A percentile compares a stretch with the other conserved stretches of the same genome.
Evolutionary conservation across 2,888 invertebrate genomes (phyloP).

Genomic region (Leucophenga maculata): DNA sequence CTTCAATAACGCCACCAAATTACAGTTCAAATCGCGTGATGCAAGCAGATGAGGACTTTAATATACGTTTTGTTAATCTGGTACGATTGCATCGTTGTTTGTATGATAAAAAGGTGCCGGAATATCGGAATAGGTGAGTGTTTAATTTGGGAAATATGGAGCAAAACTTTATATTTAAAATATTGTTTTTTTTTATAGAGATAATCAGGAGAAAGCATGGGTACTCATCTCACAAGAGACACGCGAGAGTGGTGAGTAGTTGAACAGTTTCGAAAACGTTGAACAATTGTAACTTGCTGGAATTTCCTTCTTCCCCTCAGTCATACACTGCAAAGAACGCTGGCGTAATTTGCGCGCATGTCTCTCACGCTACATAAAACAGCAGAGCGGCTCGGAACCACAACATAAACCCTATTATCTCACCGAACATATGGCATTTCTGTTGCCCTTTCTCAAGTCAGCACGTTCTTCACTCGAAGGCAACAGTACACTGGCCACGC

Average conservation of each 20-base stretch:
- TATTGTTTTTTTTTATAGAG: slow-evolving; percentile 48
- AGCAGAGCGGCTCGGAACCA: slow-evolving; percentile 69
- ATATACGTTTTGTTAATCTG: slow-evolving; percentile 73
- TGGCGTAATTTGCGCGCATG: slow-evolving; percentile 72
- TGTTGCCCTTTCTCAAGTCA: slow-evolving; percentile 71
- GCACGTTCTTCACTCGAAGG: slow-evolving; percentile 66
- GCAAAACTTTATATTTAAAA: too few relatives aligned
- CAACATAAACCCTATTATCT: slow-evolving; percentile 73
- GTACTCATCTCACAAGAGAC: slow-evolving; percentile 69
- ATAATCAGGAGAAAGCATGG: slow-evolving; percentile 72
- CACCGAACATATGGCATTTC: slow-evolving; percentile 71
- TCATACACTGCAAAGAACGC: slow-evolving; percentile 72
- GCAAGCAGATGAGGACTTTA: slow-evolving; percentile 73
- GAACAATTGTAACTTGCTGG: background rate
- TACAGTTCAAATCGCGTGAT: slow-evolving; percentile 66
- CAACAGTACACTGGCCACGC: slow-evolving; percentile 53
- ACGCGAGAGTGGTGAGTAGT: slow-evolving; percentile 68
- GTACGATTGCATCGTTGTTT: slow-evolving; percentile 73
- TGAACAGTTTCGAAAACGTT: background rate
- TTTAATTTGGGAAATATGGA: too few relatives aligned
- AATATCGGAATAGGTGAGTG: slow-evolving; percentile 70
- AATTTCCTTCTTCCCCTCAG: slow-evolving; percentile 41
- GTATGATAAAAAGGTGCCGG: slow-evolving; percentile 73
- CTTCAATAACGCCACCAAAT: slow-evolving; percentile 17
- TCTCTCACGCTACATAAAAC: slow-evolving; percentile 70